Evolutionary conservation across 2,113 vertebrate species (phyloP).

Genomic region (Hydropotes inermis): DNA sequence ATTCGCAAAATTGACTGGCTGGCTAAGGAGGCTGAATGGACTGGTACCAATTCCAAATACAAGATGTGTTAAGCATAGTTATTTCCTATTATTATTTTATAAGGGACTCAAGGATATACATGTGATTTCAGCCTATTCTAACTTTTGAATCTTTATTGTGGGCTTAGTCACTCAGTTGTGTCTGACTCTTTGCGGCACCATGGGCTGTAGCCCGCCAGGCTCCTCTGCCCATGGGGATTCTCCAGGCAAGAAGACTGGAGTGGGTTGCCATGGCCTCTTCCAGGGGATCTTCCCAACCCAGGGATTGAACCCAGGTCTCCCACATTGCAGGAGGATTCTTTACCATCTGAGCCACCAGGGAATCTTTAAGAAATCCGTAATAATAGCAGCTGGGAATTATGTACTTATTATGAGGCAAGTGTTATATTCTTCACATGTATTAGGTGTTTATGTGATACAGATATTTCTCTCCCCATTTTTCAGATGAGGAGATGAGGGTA

Average conservation of each 20-base stretch:
- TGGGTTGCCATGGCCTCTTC: background rate
- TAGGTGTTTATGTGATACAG: background rate
- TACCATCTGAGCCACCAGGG: background rate
- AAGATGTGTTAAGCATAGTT: background rate
- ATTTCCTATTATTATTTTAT: background rate
- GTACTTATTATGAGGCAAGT: background rate
- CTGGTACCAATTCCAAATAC: background rate
- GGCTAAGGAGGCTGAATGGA: background rate
- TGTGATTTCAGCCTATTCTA: background rate
- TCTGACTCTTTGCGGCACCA: rapidly evolving
- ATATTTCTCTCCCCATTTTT: background rate
- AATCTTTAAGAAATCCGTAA: background rate
- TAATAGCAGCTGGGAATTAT: background rate
- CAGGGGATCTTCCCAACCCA: background rate
- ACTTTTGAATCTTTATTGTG: background rate
- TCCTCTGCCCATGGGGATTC: background rate
- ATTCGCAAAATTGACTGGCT: background rate
- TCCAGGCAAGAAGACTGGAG: background rate
- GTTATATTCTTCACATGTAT: background rate
- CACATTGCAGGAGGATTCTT: background rate
- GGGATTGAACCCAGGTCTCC: background rate
- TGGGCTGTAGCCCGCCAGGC: background rate
- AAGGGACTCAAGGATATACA: background rate
- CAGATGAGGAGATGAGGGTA: background rate
- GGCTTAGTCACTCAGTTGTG: background rate